Evolutionary conservation across 2,888 invertebrate species (phyloP).

Genomic region (Hydroisotoma schaefferi): DNA sequence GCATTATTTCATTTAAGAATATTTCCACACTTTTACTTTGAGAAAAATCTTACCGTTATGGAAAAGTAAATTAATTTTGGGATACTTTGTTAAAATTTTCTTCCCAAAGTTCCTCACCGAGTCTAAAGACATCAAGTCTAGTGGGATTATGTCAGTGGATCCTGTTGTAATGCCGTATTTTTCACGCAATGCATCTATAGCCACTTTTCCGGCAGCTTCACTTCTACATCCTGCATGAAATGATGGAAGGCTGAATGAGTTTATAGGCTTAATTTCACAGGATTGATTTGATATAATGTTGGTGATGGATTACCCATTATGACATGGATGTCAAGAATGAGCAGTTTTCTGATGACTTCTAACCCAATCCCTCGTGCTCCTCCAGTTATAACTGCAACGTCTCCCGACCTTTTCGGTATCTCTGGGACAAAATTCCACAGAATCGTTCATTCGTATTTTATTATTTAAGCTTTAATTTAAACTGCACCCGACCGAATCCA

Average conservation of each 20-base stretch:
- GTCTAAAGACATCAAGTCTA: constrained; percentile 72
- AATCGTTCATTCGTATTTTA: too few relatives aligned
- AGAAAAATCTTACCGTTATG: constrained; percentile 68
- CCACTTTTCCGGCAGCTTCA: constrained; percentile 58
- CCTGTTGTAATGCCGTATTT: constrained; percentile 59
- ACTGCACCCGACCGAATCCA: too few relatives aligned
- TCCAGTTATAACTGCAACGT: constrained; percentile 78
- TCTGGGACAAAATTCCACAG: constrained; percentile 60
- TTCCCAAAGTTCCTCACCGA: constrained; percentile 73
- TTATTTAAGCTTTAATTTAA: too few relatives aligned
- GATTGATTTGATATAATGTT: too few relatives aligned
- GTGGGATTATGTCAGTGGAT: constrained; percentile 62
- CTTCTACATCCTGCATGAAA: constrained; percentile 72
- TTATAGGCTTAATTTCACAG: too few relatives aligned
- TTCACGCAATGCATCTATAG: constrained; percentile 54
- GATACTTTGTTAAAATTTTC: constrained; percentile 62
- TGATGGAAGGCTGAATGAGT: too few relatives aligned
- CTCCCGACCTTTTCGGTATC: constrained; percentile 62
- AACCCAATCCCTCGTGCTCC: constrained; percentile 81
- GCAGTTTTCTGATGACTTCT: constrained; percentile 69
- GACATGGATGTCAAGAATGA: constrained; percentile 73
- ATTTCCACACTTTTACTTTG: neutral
- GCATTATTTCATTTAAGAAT: neutral
- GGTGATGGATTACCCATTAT: constrained; percentile 60
- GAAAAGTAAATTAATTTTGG: constrained; percentile 68